phyloP scores from a whole-genome alignment of 2,888 invertebrate species.

The Penaeus monodon region DNA sequence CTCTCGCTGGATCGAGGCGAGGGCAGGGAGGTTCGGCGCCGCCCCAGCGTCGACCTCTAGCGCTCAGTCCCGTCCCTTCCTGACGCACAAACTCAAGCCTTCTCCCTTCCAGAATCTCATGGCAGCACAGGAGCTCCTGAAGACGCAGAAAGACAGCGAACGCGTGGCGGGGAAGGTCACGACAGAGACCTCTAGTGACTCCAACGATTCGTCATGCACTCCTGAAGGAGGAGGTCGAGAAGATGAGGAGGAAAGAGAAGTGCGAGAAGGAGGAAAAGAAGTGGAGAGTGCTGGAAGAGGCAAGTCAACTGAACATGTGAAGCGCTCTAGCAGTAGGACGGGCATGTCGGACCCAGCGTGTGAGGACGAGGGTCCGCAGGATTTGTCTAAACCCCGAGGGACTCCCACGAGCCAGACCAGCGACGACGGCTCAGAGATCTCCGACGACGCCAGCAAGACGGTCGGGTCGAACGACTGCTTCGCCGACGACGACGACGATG shows the following conservation, averaged over 20 bases:
- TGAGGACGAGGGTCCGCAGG: slow-evolving; percentile 40
- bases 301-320: no score
- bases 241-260: no score
- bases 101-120: slow-evolving; percentile 55
- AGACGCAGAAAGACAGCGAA: slow-evolving; percentile 42
- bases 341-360: neutral
- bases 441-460: slow-evolving; percentile 52
- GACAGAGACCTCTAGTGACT: slow-evolving; percentile 38
- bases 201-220: slow-evolving; percentile 19
- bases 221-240: neutral
- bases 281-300: neutral
- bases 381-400: slow-evolving; percentile 36
- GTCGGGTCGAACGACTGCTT: slow-evolving; percentile 53
- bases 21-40: slow-evolving; percentile 29
- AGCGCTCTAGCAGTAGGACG: no score
- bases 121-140: slow-evolving; percentile 50
- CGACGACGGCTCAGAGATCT: slow-evolving; percentile 48
- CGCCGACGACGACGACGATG: slow-evolving; percentile 53
- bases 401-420: slow-evolving; percentile 18
- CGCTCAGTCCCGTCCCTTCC: slow-evolving; percentile 31
- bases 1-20: slow-evolving; percentile 47
- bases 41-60: slow-evolving; percentile 19
- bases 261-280: no score
- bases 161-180: neutral
- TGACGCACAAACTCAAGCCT: slow-evolving; percentile 45